Conservation (phyloP, 2,797 vertebrate species). For the Acanthurus tractus region DNA sequence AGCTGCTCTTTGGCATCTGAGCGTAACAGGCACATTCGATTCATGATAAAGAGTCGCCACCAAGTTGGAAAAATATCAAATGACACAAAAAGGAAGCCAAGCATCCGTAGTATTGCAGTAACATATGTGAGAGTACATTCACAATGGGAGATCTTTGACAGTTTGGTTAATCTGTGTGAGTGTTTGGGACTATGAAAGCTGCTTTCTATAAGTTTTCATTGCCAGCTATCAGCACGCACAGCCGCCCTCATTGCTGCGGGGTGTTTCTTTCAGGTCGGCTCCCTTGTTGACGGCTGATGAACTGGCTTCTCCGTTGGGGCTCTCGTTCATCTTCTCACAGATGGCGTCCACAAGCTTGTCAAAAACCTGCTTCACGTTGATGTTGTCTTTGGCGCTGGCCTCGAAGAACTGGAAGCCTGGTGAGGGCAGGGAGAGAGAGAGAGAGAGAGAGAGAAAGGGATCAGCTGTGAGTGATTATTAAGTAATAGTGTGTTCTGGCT, state of each 20-base stretch:
- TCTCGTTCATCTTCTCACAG: constrained; percentile 93
- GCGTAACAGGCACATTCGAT: constrained; percentile 62
- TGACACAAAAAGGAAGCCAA: background rate
- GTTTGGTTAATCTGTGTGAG: constrained; percentile 19
- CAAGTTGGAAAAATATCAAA: constrained; percentile 6
- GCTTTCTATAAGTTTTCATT: background rate
- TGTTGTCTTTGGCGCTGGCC: constrained; percentile 92
- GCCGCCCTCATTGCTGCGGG: constrained; percentile 70
- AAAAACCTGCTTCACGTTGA: constrained; percentile 94
- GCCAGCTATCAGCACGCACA: constrained; percentile 87
- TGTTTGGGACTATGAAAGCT: constrained; percentile 12
- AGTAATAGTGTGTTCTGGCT: background rate
- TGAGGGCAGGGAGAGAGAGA: background rate
- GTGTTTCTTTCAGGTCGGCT: constrained; percentile 79
- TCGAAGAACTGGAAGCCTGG: constrained; percentile 94
- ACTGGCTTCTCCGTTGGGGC: constrained; percentile 82
- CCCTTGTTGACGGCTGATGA: constrained; percentile 76
- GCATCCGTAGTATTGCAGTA: constrained; percentile 27
- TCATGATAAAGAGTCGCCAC: constrained; percentile 10
- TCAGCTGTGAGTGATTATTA: background rate
- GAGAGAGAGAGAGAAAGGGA: background rate
- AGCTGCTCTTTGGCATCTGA: constrained; percentile 69
- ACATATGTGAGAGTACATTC: constrained; percentile 50
- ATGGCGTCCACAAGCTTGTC: constrained; percentile 92
- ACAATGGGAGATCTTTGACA: constrained; percentile 43